Evolutionary conservation across 2,113 vertebrate genomes (phyloP), one percentile per base, ranked within the genome.

Genomic region (Chamaetylas fuelleborni): DNA sequence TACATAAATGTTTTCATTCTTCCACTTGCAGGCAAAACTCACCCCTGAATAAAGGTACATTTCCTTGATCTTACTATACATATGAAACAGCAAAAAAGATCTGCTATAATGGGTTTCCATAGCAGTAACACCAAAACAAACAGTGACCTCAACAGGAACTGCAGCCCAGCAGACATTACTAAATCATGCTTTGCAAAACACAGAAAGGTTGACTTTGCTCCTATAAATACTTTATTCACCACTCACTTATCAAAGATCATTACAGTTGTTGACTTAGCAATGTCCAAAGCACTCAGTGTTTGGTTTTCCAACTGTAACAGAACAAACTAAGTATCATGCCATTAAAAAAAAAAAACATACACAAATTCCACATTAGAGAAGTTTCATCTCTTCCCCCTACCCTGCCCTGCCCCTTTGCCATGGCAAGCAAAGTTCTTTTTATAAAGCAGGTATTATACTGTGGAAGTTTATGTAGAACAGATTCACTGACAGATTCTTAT

Each of bases 81-180:
- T 16, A 58, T 70, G 34, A 28, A 86, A 70, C 15, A 65, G 51
- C 11, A 90, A 61, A 79, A 84, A 60, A 42, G 8, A 33, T 81
- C 43, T 54, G 7, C 14, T 42, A 19, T 42, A 31, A 1, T 9
- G n/a, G 14, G 93, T 97, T 97, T 95, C 96, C 86, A 98, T 72
- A 79, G 93, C 61, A 97, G 88, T 45, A 90, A 91, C 86, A 87
- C 86, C 57, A 90, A 97, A 96, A 97, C 85, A 97, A 96, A 97
- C 93, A 94, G 67, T 85, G 94, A 78, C 61, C 42, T 85, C 93
- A 97, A 93, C 78, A 95, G 96, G 92, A 97, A 97, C 83, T 20
- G 2, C 13, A 94, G 73, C 24, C 51, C 74, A 94, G 71, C 33
- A 91, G 77, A 77, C 89, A 90, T 74, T 92, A 78, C 77, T 80